phyloP scores from a whole-genome alignment of 2,888 invertebrate genomes.

The Lochmaea crataegi region DNA sequence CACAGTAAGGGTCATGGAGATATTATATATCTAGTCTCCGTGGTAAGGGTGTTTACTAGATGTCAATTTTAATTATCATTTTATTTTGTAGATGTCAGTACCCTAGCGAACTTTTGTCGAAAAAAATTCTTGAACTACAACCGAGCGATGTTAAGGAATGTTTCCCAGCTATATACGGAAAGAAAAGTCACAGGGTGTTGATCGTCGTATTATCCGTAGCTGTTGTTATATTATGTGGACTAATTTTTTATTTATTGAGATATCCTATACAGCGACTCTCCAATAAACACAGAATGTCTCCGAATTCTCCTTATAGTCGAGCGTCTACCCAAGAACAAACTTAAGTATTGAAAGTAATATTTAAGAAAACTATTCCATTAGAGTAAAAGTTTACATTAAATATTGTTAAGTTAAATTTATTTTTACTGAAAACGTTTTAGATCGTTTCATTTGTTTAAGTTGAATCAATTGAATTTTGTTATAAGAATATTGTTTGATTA shows the following conservation, averaged over 20 bases:
- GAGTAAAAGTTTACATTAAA: neutral
- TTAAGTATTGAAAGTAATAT: slow-evolving; percentile 17
- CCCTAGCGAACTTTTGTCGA: slow-evolving; percentile 52
- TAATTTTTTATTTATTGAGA: slow-evolving; percentile 59
- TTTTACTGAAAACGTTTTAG: too few relatives aligned
- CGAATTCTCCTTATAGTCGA: slow-evolving; percentile 57
- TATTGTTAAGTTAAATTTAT: neutral
- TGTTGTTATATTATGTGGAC: slow-evolving; percentile 53
- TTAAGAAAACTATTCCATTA: neutral
- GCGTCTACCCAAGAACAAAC: slow-evolving; percentile 39
- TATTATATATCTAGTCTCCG: too few relatives aligned
- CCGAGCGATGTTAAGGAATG: slow-evolving; percentile 57
- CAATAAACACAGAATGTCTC: slow-evolving; percentile 49
- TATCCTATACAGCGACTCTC: slow-evolving; percentile 50
- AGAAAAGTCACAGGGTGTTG: slow-evolving; percentile 57
- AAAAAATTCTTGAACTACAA: slow-evolving; percentile 52
- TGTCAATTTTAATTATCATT: neutral
- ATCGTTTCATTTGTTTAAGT: neutral
- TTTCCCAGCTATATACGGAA: slow-evolving; percentile 54
- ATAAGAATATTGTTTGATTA: neutral
- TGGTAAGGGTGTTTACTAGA: too few relatives aligned
- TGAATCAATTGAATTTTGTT: neutral
- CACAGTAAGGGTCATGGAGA: too few relatives aligned
- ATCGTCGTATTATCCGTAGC: slow-evolving; percentile 55
- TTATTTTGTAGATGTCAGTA: slow-evolving; percentile 57